These are phyloP conservation scores for Papilio polytes DNA, from an alignment of 1,140 invertebrate species.

Conservation along the genomic window DNA sequence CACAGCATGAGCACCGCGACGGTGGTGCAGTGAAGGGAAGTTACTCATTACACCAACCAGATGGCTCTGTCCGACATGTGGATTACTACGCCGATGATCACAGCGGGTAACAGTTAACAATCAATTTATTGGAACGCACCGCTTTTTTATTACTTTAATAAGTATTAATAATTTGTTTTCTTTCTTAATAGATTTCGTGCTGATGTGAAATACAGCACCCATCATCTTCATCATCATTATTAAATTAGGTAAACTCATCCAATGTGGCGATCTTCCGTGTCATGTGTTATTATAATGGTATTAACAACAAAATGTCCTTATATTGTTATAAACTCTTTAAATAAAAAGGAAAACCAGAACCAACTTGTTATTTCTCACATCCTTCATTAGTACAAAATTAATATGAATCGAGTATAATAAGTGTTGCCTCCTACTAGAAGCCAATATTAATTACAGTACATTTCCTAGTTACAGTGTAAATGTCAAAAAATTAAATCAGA, in stretches of 20 bases:
- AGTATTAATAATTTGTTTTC: constrained; percentile 43
- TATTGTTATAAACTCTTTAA: not conserved
- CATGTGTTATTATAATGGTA: not conserved
- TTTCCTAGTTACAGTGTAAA: no score
- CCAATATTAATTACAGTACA: no score
- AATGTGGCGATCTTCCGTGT: not conserved
- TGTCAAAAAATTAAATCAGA: no score
- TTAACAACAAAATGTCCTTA: not conserved
- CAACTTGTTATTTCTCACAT: not conserved
- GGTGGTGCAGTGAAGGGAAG: constrained; percentile 50
- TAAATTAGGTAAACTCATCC: constrained; percentile 13
- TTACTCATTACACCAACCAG: constrained; percentile 79
- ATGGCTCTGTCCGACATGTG: constrained; percentile 66
- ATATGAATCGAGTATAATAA: not conserved
- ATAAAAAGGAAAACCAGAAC: not conserved
- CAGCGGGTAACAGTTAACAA: constrained; percentile 44
- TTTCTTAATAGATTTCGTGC: constrained; percentile 57
- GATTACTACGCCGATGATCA: constrained; percentile 60
- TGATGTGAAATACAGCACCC: constrained; percentile 57
- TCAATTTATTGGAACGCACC: not conserved
- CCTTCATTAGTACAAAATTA: not conserved
- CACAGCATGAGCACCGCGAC: constrained; percentile 45
- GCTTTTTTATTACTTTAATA: not conserved
- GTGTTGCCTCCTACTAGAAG: not conserved
- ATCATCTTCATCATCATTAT: constrained; percentile 54